Evolutionary conservation across 2,797 vertebrate genomes (phyloP).

Genomic region (Acipenser transmontanus): DNA sequence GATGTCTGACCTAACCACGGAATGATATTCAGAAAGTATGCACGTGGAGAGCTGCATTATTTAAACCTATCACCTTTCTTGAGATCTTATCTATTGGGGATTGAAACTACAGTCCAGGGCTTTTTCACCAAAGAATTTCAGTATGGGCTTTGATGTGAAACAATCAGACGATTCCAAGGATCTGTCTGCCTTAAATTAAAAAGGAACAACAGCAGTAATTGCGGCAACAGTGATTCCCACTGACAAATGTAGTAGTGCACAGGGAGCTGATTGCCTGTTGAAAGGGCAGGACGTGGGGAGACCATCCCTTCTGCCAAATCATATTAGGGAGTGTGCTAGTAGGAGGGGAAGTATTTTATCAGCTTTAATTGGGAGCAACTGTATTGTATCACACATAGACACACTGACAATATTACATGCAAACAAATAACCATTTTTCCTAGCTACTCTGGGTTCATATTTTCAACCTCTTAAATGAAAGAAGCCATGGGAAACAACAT

Average conservation of each 20-base stretch:
- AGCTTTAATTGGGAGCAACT: slow-evolving; percentile 21
- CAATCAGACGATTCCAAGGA: neutral
- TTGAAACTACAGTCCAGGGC: neutral
- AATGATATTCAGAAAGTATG: too few relatives aligned
- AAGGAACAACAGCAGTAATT: neutral
- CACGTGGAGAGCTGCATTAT: too few relatives aligned
- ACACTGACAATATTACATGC: slow-evolving; percentile 32
- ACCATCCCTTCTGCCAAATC: slow-evolving; percentile 27
- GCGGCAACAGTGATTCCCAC: slow-evolving; percentile 30
- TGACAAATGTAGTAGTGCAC: slow-evolving; percentile 34
- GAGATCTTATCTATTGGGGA: too few relatives aligned
- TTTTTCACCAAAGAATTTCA: neutral
- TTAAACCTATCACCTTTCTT: too few relatives aligned
- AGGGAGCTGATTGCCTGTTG: slow-evolving; percentile 28
- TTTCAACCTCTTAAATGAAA: too few relatives aligned
- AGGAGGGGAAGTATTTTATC: slow-evolving; percentile 26
- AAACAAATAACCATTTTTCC: too few relatives aligned
- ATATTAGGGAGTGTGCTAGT: slow-evolving; percentile 20
- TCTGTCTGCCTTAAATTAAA: slow-evolving; percentile 14
- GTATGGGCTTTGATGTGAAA: neutral
- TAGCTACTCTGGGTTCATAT: too few relatives aligned
- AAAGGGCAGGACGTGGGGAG: slow-evolving; percentile 15
- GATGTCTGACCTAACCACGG: too few relatives aligned
- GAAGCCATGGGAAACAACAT: too few relatives aligned
- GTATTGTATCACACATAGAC: neutral